phyloP scores from a whole-genome alignment of 2,888 invertebrate genomes.

The Drosophila subsilvestris region DNA sequence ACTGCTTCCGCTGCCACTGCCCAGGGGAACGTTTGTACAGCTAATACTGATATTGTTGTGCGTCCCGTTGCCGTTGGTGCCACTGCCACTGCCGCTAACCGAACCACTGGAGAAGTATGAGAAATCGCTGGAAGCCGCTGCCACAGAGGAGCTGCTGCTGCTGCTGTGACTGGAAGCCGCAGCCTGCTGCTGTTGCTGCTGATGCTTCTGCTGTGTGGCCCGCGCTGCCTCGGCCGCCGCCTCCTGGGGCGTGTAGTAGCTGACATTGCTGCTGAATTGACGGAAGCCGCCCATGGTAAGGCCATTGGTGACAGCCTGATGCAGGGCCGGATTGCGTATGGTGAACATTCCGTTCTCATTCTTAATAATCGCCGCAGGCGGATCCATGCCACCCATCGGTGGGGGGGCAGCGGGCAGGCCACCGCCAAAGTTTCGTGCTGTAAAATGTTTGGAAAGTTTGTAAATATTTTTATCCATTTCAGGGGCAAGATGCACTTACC shows the following conservation, averaged over 20 bases:
- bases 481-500: slow-evolving; percentile 47
- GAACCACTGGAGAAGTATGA: slow-evolving; percentile 79
- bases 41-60: slow-evolving; percentile 82
- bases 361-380: slow-evolving; percentile 88
- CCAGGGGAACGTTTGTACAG: slow-evolving; percentile 75
- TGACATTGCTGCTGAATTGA: slow-evolving; percentile 81
- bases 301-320: slow-evolving; percentile 83
- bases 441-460: background rate
- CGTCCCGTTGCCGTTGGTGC: slow-evolving; percentile 57
- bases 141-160: slow-evolving; percentile 15
- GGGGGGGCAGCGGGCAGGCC: slow-evolving; percentile 63
- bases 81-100: slow-evolving; percentile 45
- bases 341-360: slow-evolving; percentile 93
- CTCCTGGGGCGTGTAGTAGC: slow-evolving; percentile 82
- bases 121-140: slow-evolving; percentile 62
- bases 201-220: slow-evolving; percentile 69
- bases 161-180: slow-evolving; percentile 28
- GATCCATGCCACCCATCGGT: slow-evolving; percentile 82
- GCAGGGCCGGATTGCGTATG: slow-evolving; percentile 88
- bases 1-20: slow-evolving; percentile 34
- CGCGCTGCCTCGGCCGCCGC: slow-evolving; percentile 80
- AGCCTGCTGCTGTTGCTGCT: slow-evolving; percentile 29
- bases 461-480: background rate
- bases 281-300: slow-evolving; percentile 81
- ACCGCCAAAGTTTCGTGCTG: slow-evolving; percentile 65